Evolutionary conservation across 1,140 invertebrate species (phyloP), one percentile per base, ranked within the genome.

Genomic region (Drosophila eugracilis): DNA sequence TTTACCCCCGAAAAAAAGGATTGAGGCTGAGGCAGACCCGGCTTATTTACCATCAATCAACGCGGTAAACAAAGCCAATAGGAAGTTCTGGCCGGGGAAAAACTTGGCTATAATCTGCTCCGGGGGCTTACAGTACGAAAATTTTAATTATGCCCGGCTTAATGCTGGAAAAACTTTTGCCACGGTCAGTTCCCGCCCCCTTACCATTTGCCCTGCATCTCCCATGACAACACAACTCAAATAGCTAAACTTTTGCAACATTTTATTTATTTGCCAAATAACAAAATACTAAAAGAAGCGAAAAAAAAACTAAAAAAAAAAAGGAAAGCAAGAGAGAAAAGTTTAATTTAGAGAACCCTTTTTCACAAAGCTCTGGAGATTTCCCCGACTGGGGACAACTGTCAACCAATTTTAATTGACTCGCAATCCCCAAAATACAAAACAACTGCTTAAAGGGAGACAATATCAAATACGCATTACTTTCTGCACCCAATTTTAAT

Each of bases 91-190:
- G 48, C 66, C 58, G 34, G 45, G 57, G 37, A 55, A 41, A 62
- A 48, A 60, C 81, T 70, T 83, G 44, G 72, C 66, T 65, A 58
- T 81, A 85, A 85, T 81, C 77, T 70, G 81, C 44, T n/a, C 74
- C 54, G 17, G 49, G 32, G 74, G 83, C 81, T 85, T 86, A 86
- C 77, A 77, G 71, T 57, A 75, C 73, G 69, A 66, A 85, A 86
- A 85, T 85, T 88, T 85, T 86, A 85, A 85, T 85, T 85, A 85
- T 86, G 81, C 72, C 77, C 69, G 62, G 81, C 80, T 86, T 85
- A 85, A 81, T 75, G 80, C 47, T 67, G 53, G 34, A 49, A 58
- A 80, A 84, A 77, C 60, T 65, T 85, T 85, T 57, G 52, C 53
- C 55, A 63, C 59, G 80, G 80, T 80, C 81, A 85, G 81, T 80